phyloP scores from a whole-genome alignment of 1,140 invertebrate genomes.

The Yoshiicerus persimilis region DNA sequence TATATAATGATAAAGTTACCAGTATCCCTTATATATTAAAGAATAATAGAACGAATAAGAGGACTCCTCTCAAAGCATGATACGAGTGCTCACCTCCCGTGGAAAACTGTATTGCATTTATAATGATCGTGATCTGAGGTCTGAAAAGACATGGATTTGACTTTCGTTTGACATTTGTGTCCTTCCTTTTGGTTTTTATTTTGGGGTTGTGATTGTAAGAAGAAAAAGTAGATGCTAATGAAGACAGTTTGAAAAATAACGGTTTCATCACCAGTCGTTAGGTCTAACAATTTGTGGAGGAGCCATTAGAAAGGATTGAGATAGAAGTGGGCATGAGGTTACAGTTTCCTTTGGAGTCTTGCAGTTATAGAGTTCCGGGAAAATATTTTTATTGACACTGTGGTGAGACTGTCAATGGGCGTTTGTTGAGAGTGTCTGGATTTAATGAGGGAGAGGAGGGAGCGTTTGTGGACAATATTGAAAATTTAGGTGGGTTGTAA shows the following conservation, averaged over 20 bases:
- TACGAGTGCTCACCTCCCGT: too few relatives aligned
- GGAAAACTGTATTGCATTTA: too few relatives aligned
- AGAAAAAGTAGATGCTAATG: not conserved
- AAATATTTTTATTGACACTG: not conserved
- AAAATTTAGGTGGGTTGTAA: not conserved
- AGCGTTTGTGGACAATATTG: not conserved
- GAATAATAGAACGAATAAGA: too few relatives aligned
- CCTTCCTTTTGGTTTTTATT: not conserved
- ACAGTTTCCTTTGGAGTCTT: not conserved
- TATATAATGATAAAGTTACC: too few relatives aligned
- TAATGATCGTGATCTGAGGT: too few relatives aligned
- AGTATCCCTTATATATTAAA: too few relatives aligned
- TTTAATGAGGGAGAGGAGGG: not conserved
- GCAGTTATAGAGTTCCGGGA: not conserved
- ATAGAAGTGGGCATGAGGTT: not conserved
- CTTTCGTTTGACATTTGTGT: not conserved
- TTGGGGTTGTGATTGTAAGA: not conserved
- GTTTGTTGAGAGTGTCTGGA: not conserved
- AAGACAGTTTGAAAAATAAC: not conserved
- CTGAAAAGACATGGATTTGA: not conserved
- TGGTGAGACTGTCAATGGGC: not conserved
- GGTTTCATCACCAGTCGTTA: not conserved
- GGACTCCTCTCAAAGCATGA: too few relatives aligned
- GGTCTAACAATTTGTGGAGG: not conserved
- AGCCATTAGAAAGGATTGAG: not conserved